These are phyloP conservation scores for Urechis unicinctus DNA, from an alignment of 2,888 invertebrate species.

Conservation along the genomic window DNA sequence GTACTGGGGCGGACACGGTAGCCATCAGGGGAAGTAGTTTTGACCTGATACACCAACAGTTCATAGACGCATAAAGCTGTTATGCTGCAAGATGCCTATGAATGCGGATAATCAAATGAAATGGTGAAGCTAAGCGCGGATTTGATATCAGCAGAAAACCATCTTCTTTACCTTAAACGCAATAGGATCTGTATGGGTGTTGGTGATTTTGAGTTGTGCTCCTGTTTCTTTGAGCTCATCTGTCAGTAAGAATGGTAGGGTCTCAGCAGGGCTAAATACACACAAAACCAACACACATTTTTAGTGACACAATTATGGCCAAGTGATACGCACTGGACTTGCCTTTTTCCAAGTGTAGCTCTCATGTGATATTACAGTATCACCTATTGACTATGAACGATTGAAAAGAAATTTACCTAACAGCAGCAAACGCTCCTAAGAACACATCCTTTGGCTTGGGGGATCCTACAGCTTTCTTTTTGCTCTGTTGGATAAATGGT, in stretches of 20 bases:
- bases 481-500: no score
- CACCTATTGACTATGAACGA: no score
- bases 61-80: no score
- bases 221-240: conserved; percentile 21
- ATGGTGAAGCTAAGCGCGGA: neutral
- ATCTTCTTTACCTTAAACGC: conserved; percentile 62
- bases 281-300: no score
- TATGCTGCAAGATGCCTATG: neutral
- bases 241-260: conserved; percentile 62
- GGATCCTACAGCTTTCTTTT: neutral
- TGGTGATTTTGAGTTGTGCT: conserved; percentile 57
- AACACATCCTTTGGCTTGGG: neutral
- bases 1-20: conserved; percentile 86
- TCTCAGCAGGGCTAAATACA: conserved; percentile 65
- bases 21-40: conserved; percentile 92
- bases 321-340: no score
- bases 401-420: no score
- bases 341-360: neutral
- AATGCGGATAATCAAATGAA: no score
- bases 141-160: neutral
- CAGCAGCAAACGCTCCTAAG: conserved; percentile 1
- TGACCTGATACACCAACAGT: conserved; percentile 61
- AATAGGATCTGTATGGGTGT: conserved; percentile 60
- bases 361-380: neutral
- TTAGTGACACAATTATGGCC: no score